These are phyloP conservation scores for Drosophila phalerata DNA, from an alignment of 2,888 invertebrate species.

Conservation along the genomic window DNA sequence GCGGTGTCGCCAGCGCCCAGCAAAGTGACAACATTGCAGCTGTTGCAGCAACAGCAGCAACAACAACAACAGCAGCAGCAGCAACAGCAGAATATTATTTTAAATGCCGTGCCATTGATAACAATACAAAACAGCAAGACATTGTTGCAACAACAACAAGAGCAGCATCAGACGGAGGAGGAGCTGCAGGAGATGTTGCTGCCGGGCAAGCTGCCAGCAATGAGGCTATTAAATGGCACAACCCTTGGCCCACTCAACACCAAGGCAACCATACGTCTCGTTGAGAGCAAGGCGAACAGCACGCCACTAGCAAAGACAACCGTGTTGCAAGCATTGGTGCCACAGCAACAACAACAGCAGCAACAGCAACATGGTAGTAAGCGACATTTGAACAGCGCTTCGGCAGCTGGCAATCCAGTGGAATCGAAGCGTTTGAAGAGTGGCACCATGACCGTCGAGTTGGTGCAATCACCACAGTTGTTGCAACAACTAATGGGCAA, in stretches of 20 bases:
- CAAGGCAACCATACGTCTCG: slow-evolving; percentile 81
- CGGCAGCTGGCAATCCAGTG: slow-evolving; percentile 56
- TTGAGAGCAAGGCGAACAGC: slow-evolving; percentile 64
- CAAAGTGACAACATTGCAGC: slow-evolving; percentile 61
- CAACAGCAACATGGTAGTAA: slow-evolving; percentile 74
- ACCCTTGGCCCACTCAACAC: slow-evolving; percentile 60
- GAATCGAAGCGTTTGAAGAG: slow-evolving; percentile 84
- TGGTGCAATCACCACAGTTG: slow-evolving; percentile 86
- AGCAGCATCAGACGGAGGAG: slow-evolving; percentile 61
- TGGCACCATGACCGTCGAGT: slow-evolving; percentile 68
- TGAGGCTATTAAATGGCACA: slow-evolving; percentile 68
- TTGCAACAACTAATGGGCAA: slow-evolving; percentile 88
- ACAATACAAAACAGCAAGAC: slow-evolving; percentile 83
- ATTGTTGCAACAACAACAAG: slow-evolving; percentile 72
- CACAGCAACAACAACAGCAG: slow-evolving; percentile 64
- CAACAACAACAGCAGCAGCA: slow-evolving; percentile 56
- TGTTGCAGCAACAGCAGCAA: slow-evolving; percentile 69
- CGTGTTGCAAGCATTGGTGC: slow-evolving; percentile 55
- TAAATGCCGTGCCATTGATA: slow-evolving; percentile 83
- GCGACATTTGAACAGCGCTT: slow-evolving; percentile 72
- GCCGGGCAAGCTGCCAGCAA: slow-evolving; percentile 59
- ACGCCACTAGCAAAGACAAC: slow-evolving; percentile 51
- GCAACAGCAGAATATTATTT: slow-evolving; percentile 80
- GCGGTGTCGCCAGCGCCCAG: slow-evolving; percentile 60
- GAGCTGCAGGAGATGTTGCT: slow-evolving; percentile 57